phyloP scores from a whole-genome alignment of 2,113 vertebrate species.

The Psettodes erumei region DNA sequence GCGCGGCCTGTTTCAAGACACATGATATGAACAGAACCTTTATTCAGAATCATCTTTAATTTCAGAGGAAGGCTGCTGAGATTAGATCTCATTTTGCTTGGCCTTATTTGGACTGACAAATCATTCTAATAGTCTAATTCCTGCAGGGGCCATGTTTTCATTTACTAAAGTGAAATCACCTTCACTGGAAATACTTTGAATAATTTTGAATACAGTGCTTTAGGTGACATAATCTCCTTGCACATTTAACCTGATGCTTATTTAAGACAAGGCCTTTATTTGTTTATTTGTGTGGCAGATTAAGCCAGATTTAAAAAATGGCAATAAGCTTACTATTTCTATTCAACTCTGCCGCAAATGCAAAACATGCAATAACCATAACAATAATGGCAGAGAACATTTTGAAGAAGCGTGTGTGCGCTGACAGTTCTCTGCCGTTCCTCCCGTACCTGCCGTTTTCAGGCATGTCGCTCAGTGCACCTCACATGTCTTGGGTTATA shows the following conservation, averaged over 20 bases:
- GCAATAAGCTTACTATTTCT: constrained; percentile 8
- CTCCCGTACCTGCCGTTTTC: constrained; percentile 15
- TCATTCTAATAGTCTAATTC: constrained; percentile 6
- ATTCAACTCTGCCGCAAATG: neutral
- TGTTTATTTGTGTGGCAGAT: constrained; percentile 20
- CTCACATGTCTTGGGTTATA: constrained; percentile 46
- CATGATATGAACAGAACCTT: neutral
- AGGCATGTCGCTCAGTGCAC: neutral
- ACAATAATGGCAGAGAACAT: neutral
- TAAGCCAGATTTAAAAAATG: constrained; percentile 26
- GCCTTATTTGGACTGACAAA: neutral
- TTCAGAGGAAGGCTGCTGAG: neutral
- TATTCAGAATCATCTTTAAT: constrained; percentile 9
- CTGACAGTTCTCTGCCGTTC: neutral
- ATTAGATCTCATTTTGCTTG: neutral
- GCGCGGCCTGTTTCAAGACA: neutral
- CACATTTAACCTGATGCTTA: constrained; percentile 41
- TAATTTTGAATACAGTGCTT: no score
- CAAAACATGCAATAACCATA: neutral
- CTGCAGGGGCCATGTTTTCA: neutral
- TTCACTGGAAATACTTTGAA: constrained; percentile 14
- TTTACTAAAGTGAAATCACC: constrained; percentile 6
- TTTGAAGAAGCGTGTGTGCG: neutral
- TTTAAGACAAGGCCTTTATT: constrained; percentile 8
- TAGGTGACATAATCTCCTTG: constrained; percentile 38